Conservation (phyloP, 1,140 invertebrate species). For the Tetramorium parvispinum region DNA sequence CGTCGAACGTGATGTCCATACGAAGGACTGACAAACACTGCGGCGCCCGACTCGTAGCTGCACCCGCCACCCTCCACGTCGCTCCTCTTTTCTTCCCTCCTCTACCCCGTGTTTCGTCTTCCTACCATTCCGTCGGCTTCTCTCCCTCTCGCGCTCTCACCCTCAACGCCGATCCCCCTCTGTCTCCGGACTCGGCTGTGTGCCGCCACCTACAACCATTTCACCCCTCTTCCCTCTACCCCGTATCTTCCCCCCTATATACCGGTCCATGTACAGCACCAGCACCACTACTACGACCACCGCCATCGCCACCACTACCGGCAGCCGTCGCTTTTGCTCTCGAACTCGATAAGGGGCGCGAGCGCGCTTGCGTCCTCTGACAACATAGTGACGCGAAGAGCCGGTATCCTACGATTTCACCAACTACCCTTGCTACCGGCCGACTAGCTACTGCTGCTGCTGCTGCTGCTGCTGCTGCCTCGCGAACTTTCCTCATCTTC, state of each 20-base stretch:
- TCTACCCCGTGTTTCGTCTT: slow-evolving; percentile 45
- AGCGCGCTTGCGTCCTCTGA: slow-evolving; percentile 76
- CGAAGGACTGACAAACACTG: slow-evolving; percentile 83
- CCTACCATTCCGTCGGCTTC: slow-evolving; percentile 42
- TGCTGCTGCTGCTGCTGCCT: neutral
- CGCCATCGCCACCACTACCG: slow-evolving; percentile 54
- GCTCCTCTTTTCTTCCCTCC: slow-evolving; percentile 52
- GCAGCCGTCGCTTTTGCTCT: slow-evolving; percentile 79
- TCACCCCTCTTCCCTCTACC: slow-evolving; percentile 56
- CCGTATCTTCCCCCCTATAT: slow-evolving; percentile 49
- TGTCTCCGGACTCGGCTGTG: slow-evolving; percentile 61
- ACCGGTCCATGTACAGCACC: slow-evolving; percentile 16
- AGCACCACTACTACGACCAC: slow-evolving; percentile 10
- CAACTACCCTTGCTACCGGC: slow-evolving; percentile 70
- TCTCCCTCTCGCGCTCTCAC: slow-evolving; percentile 21
- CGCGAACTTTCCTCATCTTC: slow-evolving; percentile 60
- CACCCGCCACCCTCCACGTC: slow-evolving; percentile 73
- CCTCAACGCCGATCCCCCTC: slow-evolving; percentile 44
- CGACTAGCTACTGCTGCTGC: slow-evolving; percentile 38
- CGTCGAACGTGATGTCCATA: slow-evolving; percentile 77
- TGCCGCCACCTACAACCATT: slow-evolving; percentile 71
- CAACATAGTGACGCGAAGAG: slow-evolving; percentile 65
- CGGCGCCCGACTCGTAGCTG: slow-evolving; percentile 74
- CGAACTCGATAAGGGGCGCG: slow-evolving; percentile 83
- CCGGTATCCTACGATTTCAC: slow-evolving; percentile 77